These are phyloP conservation scores for Geopemphigus sp. DNA, from an alignment of 1,140 invertebrate genomes.

Conservation along the genomic window DNA sequence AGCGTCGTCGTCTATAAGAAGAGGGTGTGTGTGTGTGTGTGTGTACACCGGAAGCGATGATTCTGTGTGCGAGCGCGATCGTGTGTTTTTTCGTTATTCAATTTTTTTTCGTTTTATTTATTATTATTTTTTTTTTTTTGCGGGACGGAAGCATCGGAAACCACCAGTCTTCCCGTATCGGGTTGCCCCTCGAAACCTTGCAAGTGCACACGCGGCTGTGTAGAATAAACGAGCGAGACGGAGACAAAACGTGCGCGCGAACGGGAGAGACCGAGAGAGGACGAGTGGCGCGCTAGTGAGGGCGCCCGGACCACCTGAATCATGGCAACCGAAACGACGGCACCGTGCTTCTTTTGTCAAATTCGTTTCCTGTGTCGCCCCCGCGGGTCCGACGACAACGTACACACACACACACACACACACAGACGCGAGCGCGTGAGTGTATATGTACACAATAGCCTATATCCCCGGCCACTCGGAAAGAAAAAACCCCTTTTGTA, in stretches of 20 bases:
- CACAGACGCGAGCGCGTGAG: no score
- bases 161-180: slow-evolving; percentile 45
- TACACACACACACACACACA: not conserved
- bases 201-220: slow-evolving; percentile 11
- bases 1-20: not conserved
- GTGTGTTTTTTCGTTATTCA: slow-evolving; percentile 27
- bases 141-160: slow-evolving; percentile 42
- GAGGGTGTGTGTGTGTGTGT: not conserved
- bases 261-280: not conserved
- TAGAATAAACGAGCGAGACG: not conserved
- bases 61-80: slow-evolving; percentile 28
- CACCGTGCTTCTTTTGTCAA: slow-evolving; percentile 40
- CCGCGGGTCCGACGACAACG: slow-evolving; percentile 11
- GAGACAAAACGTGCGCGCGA: not conserved
- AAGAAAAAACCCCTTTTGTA: slow-evolving; percentile 31
- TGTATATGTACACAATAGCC: no score
- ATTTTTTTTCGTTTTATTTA: not conserved
- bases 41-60: slow-evolving; percentile 26
- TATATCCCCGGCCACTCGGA: slow-evolving; percentile 12
- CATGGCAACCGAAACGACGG: slow-evolving; percentile 45
- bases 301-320: slow-evolving; percentile 48
- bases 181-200: slow-evolving; percentile 42
- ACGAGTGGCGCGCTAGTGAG: no score
- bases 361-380: slow-evolving; percentile 42
- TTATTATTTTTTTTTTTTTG: slow-evolving; percentile 15